Conservation (phyloP, 2,113 vertebrate species). For the Falcunculus frontatus region DNA sequence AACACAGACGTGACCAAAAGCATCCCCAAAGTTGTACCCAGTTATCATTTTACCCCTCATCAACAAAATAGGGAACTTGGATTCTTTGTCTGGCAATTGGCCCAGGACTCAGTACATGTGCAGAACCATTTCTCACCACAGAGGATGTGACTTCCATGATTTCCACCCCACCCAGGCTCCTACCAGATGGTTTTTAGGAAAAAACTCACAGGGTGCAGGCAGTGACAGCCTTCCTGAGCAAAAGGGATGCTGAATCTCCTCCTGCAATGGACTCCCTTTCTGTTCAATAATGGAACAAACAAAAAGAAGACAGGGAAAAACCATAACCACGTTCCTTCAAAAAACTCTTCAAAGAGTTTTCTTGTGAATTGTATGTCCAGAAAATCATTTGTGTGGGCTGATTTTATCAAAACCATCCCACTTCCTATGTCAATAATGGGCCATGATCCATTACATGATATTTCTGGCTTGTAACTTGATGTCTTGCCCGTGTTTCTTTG, state of each 20-base stretch:
- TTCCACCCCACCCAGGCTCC: neutral
- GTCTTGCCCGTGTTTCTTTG: neutral
- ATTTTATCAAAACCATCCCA: conserved; percentile 38
- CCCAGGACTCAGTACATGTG: neutral
- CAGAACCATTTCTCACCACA: neutral
- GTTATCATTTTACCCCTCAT: neutral
- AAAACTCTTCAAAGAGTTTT: neutral
- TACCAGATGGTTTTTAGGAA: neutral
- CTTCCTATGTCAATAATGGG: neutral
- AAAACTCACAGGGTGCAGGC: neutral
- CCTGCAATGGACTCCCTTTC: neutral
- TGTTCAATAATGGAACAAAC: neutral
- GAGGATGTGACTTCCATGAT: neutral
- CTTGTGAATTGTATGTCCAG: neutral
- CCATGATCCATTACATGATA: neutral
- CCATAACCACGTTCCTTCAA: neutral
- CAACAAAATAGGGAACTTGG: accelerated
- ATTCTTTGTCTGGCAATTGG: neutral
- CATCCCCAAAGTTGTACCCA: neutral
- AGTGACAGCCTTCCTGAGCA: neutral
- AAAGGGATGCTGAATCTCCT: neutral
- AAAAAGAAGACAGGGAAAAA: neutral
- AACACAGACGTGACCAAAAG: accelerated
- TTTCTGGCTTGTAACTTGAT: conserved; percentile 19
- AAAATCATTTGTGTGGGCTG: neutral